Percentiles rank a stretch among this genome's conserved stretches.
phyloP scores from a whole-genome alignment of 2,797 vertebrate species.

The Diplodus sargus region DNA sequence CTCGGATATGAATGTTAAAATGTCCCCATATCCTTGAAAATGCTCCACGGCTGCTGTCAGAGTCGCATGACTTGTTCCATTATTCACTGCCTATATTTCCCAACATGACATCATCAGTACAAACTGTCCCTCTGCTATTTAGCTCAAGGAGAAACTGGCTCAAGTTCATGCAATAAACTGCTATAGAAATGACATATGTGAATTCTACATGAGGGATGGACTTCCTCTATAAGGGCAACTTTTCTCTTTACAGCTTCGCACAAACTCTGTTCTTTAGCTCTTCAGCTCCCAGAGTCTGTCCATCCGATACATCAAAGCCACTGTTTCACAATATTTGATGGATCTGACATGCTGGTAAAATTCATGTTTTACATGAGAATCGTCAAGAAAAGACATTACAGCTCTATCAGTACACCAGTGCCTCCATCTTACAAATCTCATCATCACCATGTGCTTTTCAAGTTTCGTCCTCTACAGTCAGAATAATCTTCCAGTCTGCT shows the following conservation, averaged over 20 bases:
- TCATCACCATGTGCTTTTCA: constrained; percentile 35
- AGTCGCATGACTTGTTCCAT: constrained; percentile 19
- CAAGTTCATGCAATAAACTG: not conserved
- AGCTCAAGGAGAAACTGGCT: constrained; percentile 16
- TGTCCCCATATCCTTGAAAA: not conserved
- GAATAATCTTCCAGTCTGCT: not conserved
- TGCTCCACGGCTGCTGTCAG: not conserved
- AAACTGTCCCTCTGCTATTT: constrained; percentile 19
- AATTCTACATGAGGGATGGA: constrained; percentile 36
- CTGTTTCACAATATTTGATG: constrained; percentile 56
- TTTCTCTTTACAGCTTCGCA: constrained; percentile 30
- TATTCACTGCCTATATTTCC: constrained; percentile 4
- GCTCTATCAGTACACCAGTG: constrained; percentile 11
- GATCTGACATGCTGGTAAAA: constrained; percentile 60
- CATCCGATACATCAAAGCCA: constrained; percentile 32
- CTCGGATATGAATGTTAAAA: constrained; percentile 11
- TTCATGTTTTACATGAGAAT: constrained; percentile 43
- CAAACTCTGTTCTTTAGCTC: constrained; percentile 27
- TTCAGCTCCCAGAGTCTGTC: constrained; percentile 26
- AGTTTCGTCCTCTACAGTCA: not conserved
- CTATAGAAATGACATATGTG: constrained; percentile 17
- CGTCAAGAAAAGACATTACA: constrained; percentile 18
- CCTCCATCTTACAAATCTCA: not conserved
- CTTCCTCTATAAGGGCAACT: constrained; percentile 35
- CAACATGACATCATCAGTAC: constrained; percentile 38